A percentile compares a stretch with the other conserved stretches of the same genome.
These are phyloP conservation scores for Criorhina ranunculi DNA, from an alignment of 2,888 invertebrate species.

Conservation along the genomic window DNA sequence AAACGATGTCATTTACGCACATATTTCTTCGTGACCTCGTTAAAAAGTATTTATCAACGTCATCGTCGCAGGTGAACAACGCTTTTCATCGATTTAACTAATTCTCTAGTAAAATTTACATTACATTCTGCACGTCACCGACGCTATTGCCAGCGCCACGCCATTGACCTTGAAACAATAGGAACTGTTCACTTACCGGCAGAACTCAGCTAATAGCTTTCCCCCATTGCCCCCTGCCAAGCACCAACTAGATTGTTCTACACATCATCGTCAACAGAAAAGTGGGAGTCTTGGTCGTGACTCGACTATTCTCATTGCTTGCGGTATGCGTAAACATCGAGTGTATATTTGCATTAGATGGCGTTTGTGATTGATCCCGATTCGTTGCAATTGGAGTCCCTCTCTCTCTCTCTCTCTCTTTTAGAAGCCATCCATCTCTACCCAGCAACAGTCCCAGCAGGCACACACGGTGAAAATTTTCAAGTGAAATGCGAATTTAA, in stretches of 20 bases:
- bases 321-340: constrained; percentile 35
- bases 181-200: constrained; percentile 30
- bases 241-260: not conserved
- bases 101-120: constrained; percentile 44
- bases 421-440: not conserved
- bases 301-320: constrained; percentile 48
- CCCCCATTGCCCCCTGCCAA: not conserved
- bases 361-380: constrained; percentile 60
- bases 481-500: constrained; percentile 73
- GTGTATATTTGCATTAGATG: constrained; percentile 15
- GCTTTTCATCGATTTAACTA: constrained; percentile 57
- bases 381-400: constrained; percentile 7
- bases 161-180: constrained; percentile 62
- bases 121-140: constrained; percentile 19
- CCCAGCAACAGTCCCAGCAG: not conserved
- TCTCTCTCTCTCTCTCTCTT: too few relatives aligned
- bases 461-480: constrained; percentile 44
- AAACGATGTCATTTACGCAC: constrained; percentile 63
- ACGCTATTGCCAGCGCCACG: constrained; percentile 4
- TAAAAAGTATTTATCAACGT: constrained; percentile 48
- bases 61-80: constrained; percentile 23
- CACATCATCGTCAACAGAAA: constrained; percentile 33
- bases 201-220: constrained; percentile 47
- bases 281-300: constrained; percentile 53
- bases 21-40: constrained; percentile 57